Conservation (phyloP, 2,888 invertebrate genomes). For the Heteromurus nitidus region DNA sequence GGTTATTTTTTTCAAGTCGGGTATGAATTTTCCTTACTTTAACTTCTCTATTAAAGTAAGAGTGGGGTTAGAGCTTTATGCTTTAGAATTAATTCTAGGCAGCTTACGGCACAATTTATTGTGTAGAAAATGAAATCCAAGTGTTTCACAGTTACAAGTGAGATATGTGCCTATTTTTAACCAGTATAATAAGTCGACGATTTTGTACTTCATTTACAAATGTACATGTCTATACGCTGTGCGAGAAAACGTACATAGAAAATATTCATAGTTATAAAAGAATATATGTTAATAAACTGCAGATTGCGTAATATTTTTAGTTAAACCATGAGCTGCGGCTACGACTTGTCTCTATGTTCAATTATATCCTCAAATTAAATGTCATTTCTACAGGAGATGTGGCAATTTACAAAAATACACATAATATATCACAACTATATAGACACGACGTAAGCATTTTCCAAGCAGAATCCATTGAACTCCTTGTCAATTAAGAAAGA, state of each 20-base stretch:
- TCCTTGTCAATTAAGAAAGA: not conserved
- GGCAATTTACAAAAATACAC: too few relatives aligned
- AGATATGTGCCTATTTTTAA: too few relatives aligned
- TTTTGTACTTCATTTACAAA: too few relatives aligned
- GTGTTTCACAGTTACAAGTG: too few relatives aligned
- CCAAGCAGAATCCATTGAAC: not conserved
- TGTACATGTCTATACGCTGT: too few relatives aligned
- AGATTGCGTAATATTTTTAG: conserved; percentile 31
- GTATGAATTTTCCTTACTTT: not conserved
- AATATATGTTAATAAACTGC: conserved; percentile 26
- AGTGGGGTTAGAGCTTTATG: not conserved
- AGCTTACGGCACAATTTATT: too few relatives aligned
- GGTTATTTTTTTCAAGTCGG: not conserved
- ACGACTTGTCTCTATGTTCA: not conserved
- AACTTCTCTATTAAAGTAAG: not conserved
- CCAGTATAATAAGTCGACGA: too few relatives aligned
- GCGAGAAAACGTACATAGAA: too few relatives aligned
- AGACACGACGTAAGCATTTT: conserved; percentile 17
- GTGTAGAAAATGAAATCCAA: too few relatives aligned
- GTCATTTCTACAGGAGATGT: conserved; percentile 33
- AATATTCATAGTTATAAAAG: too few relatives aligned
- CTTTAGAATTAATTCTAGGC: too few relatives aligned
- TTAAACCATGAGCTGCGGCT: conserved; percentile 27
- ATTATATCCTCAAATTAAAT: conserved; percentile 35
- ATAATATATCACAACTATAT: conserved; percentile 8